Conservation (phyloP, 2,888 invertebrate species). For the Brenthis hecate region DNA sequence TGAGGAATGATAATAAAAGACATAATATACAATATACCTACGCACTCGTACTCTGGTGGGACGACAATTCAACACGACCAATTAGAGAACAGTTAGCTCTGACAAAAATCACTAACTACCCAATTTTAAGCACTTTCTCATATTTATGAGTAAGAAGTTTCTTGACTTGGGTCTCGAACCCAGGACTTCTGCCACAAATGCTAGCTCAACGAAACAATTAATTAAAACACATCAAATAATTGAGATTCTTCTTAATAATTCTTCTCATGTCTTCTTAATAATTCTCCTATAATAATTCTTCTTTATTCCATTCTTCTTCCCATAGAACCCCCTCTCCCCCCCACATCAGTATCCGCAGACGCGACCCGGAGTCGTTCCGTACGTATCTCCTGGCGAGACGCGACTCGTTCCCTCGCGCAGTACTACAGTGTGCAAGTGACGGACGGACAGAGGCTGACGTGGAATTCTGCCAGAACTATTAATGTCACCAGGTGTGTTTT, state of each 20-base stretch:
- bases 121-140: no score
- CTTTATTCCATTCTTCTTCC: not conserved
- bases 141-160: no score
- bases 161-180: no score
- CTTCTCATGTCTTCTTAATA: no score
- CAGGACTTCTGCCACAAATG: no score
- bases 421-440: slow-evolving; percentile 73
- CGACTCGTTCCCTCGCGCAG: slow-evolving; percentile 65
- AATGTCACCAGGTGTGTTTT: slow-evolving; percentile 69
- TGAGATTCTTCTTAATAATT: not conserved
- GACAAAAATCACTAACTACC: no score
- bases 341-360: slow-evolving; percentile 72
- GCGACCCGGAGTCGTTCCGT: slow-evolving; percentile 71
- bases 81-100: no score
- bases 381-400: slow-evolving; percentile 74
- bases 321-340: slow-evolving; percentile 73
- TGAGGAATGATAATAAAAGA: no score
- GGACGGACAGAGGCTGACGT: slow-evolving; percentile 61
- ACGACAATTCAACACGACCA: no score
- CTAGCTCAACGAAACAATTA: no score
- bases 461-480: slow-evolving; percentile 68
- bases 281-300: not conserved
- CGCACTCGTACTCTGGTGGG: no score
- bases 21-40: no score
- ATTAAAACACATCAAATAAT: not conserved